Conservation (phyloP, 2,888 invertebrate species). For the Phlogophora meticulosa region DNA sequence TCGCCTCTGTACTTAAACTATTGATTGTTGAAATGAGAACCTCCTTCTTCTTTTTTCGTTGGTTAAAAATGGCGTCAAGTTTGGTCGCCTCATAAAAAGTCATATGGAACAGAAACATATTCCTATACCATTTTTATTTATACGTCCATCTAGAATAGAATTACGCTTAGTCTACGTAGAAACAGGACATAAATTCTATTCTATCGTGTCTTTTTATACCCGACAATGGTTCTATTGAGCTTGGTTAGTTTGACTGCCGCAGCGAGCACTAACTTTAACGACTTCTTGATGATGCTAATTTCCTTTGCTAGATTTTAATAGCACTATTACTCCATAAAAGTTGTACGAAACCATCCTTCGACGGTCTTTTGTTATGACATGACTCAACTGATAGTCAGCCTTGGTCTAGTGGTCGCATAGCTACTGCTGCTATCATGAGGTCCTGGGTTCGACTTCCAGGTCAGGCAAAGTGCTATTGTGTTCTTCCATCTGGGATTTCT, state of each 20-base stretch:
- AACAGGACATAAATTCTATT: conserved; percentile 3
- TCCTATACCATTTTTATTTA: neutral
- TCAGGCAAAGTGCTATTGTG: no score
- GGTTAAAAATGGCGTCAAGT: no score
- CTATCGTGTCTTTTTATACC: conserved; percentile 14
- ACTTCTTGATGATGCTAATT: conserved; percentile 33
- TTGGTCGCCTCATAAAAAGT: no score
- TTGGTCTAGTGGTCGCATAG: no score
- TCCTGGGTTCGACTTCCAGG: no score
- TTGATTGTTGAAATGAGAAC: no score
- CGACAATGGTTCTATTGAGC: conserved; percentile 6
- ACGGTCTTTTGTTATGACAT: neutral
- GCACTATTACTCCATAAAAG: conserved; percentile 4
- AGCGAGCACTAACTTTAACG: conserved; percentile 35
- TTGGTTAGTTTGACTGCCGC: conserved; percentile 44
- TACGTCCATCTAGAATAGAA: neutral
- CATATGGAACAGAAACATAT: neutral
- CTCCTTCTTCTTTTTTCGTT: no score
- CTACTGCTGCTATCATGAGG: no score
- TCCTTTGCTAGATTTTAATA: conserved; percentile 44
- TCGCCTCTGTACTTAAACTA: no score
- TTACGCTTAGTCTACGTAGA: neutral
- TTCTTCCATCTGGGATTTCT: no score
- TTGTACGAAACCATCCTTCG: neutral
- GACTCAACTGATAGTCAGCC: neutral